phyloP scores from a whole-genome alignment of 2,113 vertebrate genomes.

The zebrafish (Danio rerio) region GRCz12tu NC_133198.1:41723501-41724000 shows the following conservation, averaged over 20 bases:
- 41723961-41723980: no score
- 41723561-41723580: no score
- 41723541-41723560: no score
- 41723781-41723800: conserved; percentile 10
- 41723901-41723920: conserved; percentile 60
- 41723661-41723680: neutral
- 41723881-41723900: conserved; percentile 69
- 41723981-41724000: no score
- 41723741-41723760: neutral
- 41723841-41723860: conserved; percentile 40
- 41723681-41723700: neutral
- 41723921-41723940: no score
- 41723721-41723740: neutral
- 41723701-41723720: neutral
- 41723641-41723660: neutral
- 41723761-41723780: conserved; percentile 19
- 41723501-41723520: no score
- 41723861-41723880: conserved; percentile 58
- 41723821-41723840: neutral
- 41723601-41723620: neutral
- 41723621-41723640: neutral
- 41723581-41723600: neutral
- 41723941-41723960: no score
- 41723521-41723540: no score
- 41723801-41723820: neutral